phyloP scores from a whole-genome alignment of 2,888 invertebrate species.

The Hylaea fasciaria region DNA sequence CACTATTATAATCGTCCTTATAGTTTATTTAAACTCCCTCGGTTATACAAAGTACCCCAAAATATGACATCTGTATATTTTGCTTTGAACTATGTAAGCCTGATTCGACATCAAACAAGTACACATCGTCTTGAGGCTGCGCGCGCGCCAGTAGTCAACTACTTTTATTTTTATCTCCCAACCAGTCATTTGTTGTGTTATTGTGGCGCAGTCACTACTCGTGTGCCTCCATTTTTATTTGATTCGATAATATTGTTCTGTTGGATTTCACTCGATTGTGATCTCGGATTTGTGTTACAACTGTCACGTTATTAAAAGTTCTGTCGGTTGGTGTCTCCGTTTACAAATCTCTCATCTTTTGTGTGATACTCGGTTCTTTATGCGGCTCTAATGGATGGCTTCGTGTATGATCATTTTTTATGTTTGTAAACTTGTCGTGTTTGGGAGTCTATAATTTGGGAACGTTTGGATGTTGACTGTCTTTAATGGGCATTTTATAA shows the following conservation, averaged over 20 bases:
- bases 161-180: slow-evolving; percentile 47
- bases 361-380: slow-evolving; percentile 32
- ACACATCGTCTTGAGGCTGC: slow-evolving; percentile 35
- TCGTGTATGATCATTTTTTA: slow-evolving; percentile 16
- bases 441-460: slow-evolving; percentile 1
- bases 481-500: neutral
- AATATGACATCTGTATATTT: too few species aligned
- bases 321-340: slow-evolving; percentile 34
- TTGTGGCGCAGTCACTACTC: slow-evolving; percentile 58
- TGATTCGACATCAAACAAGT: too few species aligned
- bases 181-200: slow-evolving; percentile 61
- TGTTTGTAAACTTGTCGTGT: neutral
- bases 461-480: neutral
- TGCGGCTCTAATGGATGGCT: slow-evolving; percentile 34
- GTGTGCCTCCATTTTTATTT: slow-evolving; percentile 58
- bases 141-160: slow-evolving; percentile 55
- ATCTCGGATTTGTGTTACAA: slow-evolving; percentile 62
- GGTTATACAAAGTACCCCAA: too few species aligned
- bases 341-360: slow-evolving; percentile 38
- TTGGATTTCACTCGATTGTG: slow-evolving; percentile 62
- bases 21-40: too few species aligned
- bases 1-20: too few species aligned
- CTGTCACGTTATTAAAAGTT: slow-evolving; percentile 56
- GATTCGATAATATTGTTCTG: slow-evolving; percentile 73
- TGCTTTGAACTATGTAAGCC: too few species aligned